A percentile compares a stretch with the other conserved stretches of the same genome.
phyloP scores from a whole-genome alignment of 2,888 invertebrate genomes.

The Antitype chi region DNA sequence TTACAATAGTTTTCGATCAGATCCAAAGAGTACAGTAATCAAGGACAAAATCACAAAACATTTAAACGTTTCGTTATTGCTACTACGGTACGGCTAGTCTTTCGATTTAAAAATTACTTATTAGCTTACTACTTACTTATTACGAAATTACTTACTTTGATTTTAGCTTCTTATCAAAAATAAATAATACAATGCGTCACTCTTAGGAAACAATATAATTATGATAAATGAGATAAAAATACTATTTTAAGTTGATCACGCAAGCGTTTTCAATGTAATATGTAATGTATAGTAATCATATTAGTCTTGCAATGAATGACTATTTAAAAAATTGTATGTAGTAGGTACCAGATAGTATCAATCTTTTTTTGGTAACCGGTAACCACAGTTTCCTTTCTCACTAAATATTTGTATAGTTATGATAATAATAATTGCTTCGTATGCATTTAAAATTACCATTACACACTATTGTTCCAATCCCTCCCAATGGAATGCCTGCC shows the following conservation, averaged over 20 bases:
- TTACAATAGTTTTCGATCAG: slow-evolving; percentile 1
- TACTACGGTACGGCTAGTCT: not conserved
- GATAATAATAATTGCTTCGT: slow-evolving; percentile 1
- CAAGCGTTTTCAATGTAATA: no score
- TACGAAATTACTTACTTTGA: not conserved
- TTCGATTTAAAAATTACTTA: not conserved
- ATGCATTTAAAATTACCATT: not conserved
- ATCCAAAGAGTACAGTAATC: no score
- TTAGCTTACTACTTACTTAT: no score
- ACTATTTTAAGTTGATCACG: not conserved
- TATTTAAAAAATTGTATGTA: not conserved
- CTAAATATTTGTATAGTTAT: not conserved
- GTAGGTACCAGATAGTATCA: not conserved
- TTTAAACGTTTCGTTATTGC: slow-evolving; percentile 20
- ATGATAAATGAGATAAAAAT: not conserved
- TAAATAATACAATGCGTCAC: not conserved
- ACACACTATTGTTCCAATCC: not conserved
- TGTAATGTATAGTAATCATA: not conserved
- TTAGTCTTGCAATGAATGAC: not conserved
- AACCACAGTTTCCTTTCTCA: slow-evolving; percentile 61
- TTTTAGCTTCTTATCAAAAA: not conserved
- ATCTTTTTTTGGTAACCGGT: not conserved
- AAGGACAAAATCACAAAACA: no score
- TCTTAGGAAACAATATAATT: not conserved
- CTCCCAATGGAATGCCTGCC: not conserved